These are phyloP conservation scores for Ichneumoninae sp. DNA, from an alignment of 2,888 invertebrate genomes.

Conservation along the genomic window DNA sequence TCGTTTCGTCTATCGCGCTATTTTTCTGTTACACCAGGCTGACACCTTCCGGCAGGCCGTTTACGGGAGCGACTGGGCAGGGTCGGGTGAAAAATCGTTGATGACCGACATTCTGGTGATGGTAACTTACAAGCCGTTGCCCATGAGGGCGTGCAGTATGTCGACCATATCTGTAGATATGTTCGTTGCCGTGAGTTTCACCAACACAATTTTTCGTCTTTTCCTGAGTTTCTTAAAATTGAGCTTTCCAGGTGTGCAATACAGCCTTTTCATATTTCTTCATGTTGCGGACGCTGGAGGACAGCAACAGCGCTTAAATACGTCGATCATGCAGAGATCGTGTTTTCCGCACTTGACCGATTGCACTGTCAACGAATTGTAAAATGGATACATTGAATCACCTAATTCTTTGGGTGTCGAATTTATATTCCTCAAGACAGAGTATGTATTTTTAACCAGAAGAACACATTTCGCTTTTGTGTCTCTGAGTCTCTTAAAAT, in stretches of 20 bases:
- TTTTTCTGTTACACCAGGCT: conserved; percentile 41
- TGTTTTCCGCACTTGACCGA: background rate
- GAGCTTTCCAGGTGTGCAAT: conserved; percentile 46
- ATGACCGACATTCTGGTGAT: conserved; percentile 60
- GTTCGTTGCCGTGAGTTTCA: conserved; percentile 60
- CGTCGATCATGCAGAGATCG: background rate
- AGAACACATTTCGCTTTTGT: background rate
- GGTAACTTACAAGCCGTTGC: conserved; percentile 54
- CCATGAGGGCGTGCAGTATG: conserved; percentile 55
- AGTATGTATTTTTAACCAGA: background rate
- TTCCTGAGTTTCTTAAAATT: background rate
- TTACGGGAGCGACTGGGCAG: conserved; percentile 59
- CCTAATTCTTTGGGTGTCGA: background rate
- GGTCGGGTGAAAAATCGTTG: conserved; percentile 47
- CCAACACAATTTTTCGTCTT: background rate
- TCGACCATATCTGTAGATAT: conserved; percentile 64
- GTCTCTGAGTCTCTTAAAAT: background rate
- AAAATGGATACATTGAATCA: background rate
- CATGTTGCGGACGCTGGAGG: conserved; percentile 55
- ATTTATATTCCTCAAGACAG: background rate
- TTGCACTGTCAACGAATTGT: background rate
- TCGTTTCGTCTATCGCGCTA: background rate
- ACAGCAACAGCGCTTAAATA: background rate
- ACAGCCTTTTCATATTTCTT: conserved; percentile 63
- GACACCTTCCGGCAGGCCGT: conserved; percentile 53